A percentile compares a stretch with the other conserved stretches of the same genome.
Conservation (phyloP, 1,140 invertebrate genomes). For the Carposina sasakii region DNA sequence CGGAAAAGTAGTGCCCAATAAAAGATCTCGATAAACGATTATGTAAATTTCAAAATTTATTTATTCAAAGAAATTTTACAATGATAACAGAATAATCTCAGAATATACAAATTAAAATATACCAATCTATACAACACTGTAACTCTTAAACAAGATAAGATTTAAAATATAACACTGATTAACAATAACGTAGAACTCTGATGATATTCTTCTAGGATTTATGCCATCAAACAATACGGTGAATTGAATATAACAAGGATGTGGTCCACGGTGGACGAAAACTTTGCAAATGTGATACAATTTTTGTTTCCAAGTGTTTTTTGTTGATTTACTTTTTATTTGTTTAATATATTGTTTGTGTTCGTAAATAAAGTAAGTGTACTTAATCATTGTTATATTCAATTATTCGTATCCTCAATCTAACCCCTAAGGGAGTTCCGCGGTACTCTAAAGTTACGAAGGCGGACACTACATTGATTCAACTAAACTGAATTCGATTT, state of each 20-base stretch:
- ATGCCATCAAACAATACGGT: constrained; percentile 45
- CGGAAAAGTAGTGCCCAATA: constrained; percentile 36
- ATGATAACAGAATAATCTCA: constrained; percentile 67
- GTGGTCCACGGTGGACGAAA: too few species aligned
- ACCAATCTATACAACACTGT: constrained; percentile 70
- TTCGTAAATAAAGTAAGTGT: too few species aligned
- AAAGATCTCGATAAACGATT: constrained; percentile 60
- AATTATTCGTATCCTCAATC: constrained; percentile 47
- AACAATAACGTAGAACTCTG: constrained; percentile 65
- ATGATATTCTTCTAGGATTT: constrained; percentile 55
- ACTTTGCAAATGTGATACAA: too few species aligned
- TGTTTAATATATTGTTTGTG: too few species aligned
- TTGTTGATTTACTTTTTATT: too few species aligned
- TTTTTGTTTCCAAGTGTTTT: too few species aligned
- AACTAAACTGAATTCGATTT: constrained; percentile 44
- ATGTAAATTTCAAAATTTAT: constrained; percentile 67
- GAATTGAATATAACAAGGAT: constrained; percentile 61
- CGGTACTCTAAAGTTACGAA: constrained; percentile 55
- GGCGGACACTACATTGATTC: constrained; percentile 58
- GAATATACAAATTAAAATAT: constrained; percentile 66
- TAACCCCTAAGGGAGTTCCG: constrained; percentile 61
- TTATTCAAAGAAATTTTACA: constrained; percentile 70
- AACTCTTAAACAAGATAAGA: constrained; percentile 71
- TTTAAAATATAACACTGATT: constrained; percentile 69
- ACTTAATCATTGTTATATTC: constrained; percentile 57